Evolutionary conservation across 2,888 invertebrate genomes (phyloP), one percentile per base, ranked within the genome.

Genomic region (Cyclophora punctaria): DNA sequence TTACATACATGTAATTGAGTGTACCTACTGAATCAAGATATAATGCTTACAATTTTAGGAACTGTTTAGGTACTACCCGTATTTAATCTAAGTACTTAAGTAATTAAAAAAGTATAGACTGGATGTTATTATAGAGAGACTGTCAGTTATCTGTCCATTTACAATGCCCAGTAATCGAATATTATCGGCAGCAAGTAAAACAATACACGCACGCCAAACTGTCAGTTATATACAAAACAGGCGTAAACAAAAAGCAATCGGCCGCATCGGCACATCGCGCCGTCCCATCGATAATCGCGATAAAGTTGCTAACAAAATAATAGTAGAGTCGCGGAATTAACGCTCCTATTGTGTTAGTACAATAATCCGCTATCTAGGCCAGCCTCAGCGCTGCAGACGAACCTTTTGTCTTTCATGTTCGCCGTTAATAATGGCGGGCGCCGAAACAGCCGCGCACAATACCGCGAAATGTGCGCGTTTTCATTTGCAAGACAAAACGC

Each of bases 401-500:
- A 86, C 85, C 88, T 88, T 88, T 88, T 88, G 88, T 88, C 88
- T 88, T 86, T 86, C 88, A 87, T 88, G 87, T 87, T 87, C 87
- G 83, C 86, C 83, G 87, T 87, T 87, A 87, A 87, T 87, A 87
- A 87, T 87, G 85, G 84, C 86, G 86, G 83, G 82, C 87, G 77
- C 87, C 87, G 87, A 87, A 87, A 88, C 87, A 87, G 84, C 86
- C 83, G 86, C 83, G 85, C 82, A 87, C 87, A 87, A 88, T 87
- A 80, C 87, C 86, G 87, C 87, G 85, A 87, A 88, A 87, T 88
- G 86, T 85, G 86, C 86, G 87, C 87, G 86, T 87, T 88, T 88
- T 88, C 87, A 88, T 88, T 88, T 88, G 87, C 87, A 88, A 88
- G 87, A 88, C 87, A 88, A 88, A 88, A 88, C 88, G 83, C 74